Evolutionary conservation across 2,888 invertebrate genomes (phyloP).

Genomic region (Steinernema scapterisci): DNA sequence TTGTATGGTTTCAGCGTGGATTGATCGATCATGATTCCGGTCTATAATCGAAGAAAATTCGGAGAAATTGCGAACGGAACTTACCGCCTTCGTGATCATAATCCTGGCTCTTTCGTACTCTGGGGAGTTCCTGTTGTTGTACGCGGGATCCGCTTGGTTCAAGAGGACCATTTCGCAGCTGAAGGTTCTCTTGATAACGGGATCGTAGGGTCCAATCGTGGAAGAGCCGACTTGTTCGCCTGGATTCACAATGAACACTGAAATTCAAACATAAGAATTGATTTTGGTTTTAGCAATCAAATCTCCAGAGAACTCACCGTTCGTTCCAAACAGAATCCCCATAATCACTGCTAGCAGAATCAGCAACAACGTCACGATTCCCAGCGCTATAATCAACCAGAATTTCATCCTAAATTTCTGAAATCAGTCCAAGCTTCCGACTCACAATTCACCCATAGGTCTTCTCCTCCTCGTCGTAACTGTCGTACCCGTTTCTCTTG

Average conservation of each 20-base stretch:
- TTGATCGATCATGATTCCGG: not conserved
- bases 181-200: conserved; percentile 36
- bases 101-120: conserved; percentile 32
- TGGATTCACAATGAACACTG: conserved; percentile 32
- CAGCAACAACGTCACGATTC: conserved; percentile 18
- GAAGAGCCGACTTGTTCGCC: conserved; percentile 25
- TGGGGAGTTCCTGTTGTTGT: conserved; percentile 28
- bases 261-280: conserved; percentile 24
- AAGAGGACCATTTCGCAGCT: conserved; percentile 33
- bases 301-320: conserved; percentile 30
- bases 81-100: conserved; percentile 35
- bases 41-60: not conserved
- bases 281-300: too few species aligned
- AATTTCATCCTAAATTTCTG: conserved; percentile 35
- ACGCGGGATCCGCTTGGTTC: conserved; percentile 37
- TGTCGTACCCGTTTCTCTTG: not conserved
- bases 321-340: conserved; percentile 34
- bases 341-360: not conserved
- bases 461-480: conserved; percentile 15
- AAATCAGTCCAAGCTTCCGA: not conserved
- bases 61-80: not conserved
- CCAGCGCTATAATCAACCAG: conserved; percentile 34
- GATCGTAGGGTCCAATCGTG: conserved; percentile 31
- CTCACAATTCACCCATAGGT: not conserved
- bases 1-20: not conserved